Conservation (phyloP, 2,888 invertebrate species). For the Pyralis farinalis region DNA sequence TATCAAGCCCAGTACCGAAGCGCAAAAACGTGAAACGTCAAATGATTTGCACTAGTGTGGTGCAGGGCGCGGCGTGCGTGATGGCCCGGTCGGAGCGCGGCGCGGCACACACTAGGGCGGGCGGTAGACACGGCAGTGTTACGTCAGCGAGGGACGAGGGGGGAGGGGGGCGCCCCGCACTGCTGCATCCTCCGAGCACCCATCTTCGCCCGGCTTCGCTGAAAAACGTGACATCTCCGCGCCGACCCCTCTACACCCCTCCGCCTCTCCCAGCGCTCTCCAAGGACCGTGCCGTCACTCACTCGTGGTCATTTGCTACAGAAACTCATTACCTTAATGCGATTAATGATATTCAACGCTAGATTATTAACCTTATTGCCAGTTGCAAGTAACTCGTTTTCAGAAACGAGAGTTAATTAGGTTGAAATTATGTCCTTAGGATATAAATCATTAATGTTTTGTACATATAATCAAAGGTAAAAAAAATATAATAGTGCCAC, state of each 20-base stretch:
- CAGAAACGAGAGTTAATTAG: no score
- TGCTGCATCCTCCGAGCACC: constrained; percentile 73
- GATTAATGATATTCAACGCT: constrained; percentile 22
- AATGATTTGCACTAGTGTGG: constrained; percentile 67
- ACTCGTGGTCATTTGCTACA: constrained; percentile 49
- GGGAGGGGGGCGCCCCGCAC: constrained; percentile 54
- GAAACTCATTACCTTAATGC: constrained; percentile 46
- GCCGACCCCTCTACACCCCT: constrained; percentile 35
- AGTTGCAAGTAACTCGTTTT: no score
- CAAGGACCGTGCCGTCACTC: constrained; percentile 37
- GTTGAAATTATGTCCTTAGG: no score
- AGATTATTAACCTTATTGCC: no score
- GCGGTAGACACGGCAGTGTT: constrained; percentile 72
- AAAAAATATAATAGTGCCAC: no score
- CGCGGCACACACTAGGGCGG: constrained; percentile 78
- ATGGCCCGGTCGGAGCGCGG: constrained; percentile 68
- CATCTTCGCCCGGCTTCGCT: constrained; percentile 62
- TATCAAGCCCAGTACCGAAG: constrained; percentile 55
- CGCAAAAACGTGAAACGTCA: constrained; percentile 67
- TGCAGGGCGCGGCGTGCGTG: constrained; percentile 61
- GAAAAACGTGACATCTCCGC: constrained; percentile 68
- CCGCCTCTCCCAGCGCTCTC: constrained; percentile 27
- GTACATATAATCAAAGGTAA: no score
- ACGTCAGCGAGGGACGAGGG: constrained; percentile 70
- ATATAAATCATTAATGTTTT: no score